A percentile compares a stretch with the other conserved stretches of the same genome.
Evolutionary conservation across 1,140 invertebrate genomes (phyloP).

Genomic region (Drosophila subobscura): DNA sequence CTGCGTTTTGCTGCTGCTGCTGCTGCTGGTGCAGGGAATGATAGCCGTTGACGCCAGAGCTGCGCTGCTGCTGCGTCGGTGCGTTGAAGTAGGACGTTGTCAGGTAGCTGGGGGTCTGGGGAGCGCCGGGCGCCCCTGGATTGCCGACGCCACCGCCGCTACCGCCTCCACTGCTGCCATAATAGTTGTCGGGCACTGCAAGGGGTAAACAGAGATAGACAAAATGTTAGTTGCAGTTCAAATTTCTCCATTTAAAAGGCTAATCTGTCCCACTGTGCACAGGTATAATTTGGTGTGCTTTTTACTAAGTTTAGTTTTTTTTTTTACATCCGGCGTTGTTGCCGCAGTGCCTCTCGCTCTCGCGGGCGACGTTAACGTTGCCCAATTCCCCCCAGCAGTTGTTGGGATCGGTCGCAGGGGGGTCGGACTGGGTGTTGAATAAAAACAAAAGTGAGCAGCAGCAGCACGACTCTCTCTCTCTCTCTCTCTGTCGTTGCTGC

Average conservation of each 20-base stretch:
- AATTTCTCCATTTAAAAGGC: not conserved
- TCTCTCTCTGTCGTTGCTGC: constrained; percentile 3
- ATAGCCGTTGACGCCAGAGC: constrained; percentile 62
- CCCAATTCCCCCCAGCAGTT: constrained; percentile 58
- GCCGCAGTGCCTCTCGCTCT: constrained; percentile 15
- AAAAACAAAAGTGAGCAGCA: constrained; percentile 75
- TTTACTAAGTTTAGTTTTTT: constrained; percentile 74
- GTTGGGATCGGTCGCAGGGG: constrained; percentile 7
- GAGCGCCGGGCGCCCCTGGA: constrained; percentile 41
- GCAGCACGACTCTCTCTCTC: not conserved
- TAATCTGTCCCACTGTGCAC: constrained; percentile 40
- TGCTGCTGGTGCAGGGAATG: constrained; percentile 82
- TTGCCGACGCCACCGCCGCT: constrained; percentile 53
- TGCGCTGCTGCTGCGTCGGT: constrained; percentile 73
- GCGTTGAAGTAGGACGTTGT: constrained; percentile 80
- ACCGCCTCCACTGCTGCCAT: constrained; percentile 55
- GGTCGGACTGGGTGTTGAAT: constrained; percentile 55
- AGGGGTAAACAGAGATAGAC: not conserved
- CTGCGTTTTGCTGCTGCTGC: constrained; percentile 79
- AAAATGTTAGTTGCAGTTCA: not conserved
- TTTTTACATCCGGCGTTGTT: constrained; percentile 67
- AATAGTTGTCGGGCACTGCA: constrained; percentile 82
- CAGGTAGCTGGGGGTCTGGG: constrained; percentile 61
- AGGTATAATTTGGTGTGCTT: constrained; percentile 70
- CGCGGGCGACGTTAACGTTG: constrained; percentile 54